Evolutionary conservation across 2,113 vertebrate species (phyloP).

Genomic region (Gavia stellata): DNA sequence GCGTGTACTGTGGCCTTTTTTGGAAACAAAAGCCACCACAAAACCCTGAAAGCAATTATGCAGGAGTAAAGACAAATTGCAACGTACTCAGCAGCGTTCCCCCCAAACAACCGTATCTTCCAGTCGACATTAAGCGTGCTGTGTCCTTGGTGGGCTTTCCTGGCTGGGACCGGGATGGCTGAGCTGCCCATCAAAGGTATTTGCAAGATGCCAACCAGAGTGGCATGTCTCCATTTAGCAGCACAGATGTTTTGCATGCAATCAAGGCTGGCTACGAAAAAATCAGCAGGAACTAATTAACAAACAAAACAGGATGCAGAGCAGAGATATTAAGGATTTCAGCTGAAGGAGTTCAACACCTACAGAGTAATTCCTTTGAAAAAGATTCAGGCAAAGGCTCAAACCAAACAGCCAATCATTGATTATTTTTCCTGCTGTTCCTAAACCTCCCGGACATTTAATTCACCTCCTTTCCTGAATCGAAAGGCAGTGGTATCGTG

Average conservation of each 20-base stretch:
- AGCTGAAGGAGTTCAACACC: not conserved
- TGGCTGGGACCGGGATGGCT: accelerated
- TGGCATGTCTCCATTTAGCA: not conserved
- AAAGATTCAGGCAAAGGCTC: not conserved
- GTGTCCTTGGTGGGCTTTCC: not conserved
- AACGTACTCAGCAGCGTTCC: accelerated
- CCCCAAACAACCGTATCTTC: accelerated
- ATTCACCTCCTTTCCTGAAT: not conserved
- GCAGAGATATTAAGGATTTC: not conserved
- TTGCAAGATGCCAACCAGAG: not conserved
- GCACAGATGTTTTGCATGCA: not conserved
- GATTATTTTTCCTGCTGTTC: not conserved
- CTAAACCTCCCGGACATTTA: not conserved
- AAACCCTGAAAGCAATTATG: not conserved
- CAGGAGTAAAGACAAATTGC: not conserved
- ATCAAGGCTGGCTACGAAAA: not conserved
- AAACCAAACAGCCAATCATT: not conserved
- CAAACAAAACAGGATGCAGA: not conserved
- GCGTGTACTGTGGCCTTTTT: not conserved
- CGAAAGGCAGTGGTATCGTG: not conserved
- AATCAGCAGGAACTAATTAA: constrained; percentile 19
- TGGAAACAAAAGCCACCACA: not conserved
- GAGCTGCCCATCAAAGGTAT: not conserved
- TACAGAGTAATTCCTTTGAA: not conserved
- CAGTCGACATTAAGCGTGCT: accelerated